phyloP scores from a whole-genome alignment of 2,888 invertebrate species.

The Congeria kusceri region DNA sequence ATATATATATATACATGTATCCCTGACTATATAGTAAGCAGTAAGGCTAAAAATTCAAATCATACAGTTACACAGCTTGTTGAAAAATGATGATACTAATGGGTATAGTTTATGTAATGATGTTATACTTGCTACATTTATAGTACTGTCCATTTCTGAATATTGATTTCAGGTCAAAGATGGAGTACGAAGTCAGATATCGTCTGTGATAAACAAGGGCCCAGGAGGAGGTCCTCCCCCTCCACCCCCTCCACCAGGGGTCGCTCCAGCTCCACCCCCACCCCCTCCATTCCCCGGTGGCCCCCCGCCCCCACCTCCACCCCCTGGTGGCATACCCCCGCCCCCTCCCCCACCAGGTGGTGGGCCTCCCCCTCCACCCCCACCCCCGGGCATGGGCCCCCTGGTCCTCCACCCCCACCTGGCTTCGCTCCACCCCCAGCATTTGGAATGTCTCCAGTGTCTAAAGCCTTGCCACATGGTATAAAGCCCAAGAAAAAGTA shows the following conservation, averaged over 20 bases:
- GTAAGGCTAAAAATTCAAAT: too few relatives aligned
- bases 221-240: constrained; percentile 84
- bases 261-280: constrained; percentile 67
- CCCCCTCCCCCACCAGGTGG: constrained; percentile 80
- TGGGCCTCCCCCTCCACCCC: constrained; percentile 87
- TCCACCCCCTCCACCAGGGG: constrained; percentile 47
- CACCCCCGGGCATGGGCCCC: constrained; percentile 73
- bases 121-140: too few relatives aligned
- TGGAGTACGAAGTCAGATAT: constrained; percentile 52
- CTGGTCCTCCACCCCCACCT: constrained; percentile 84
- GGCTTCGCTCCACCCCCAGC: constrained; percentile 87
- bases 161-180: constrained; percentile 54
- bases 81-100: neutral
- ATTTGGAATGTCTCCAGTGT: constrained; percentile 84
- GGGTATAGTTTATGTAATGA: neutral
- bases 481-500: constrained; percentile 97
- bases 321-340: constrained; percentile 75
- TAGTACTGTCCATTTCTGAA: too few relatives aligned
- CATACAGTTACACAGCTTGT: too few relatives aligned
- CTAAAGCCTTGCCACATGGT: constrained; percentile 90
- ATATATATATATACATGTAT: too few relatives aligned
- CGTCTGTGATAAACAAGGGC: constrained; percentile 66
- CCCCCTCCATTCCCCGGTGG: constrained; percentile 79
- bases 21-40: too few relatives aligned
- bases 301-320: constrained; percentile 82